These are phyloP conservation scores for Nasonovia ribisnigri DNA, from an alignment of 2,888 invertebrate species.

Conservation along the genomic window DNA sequence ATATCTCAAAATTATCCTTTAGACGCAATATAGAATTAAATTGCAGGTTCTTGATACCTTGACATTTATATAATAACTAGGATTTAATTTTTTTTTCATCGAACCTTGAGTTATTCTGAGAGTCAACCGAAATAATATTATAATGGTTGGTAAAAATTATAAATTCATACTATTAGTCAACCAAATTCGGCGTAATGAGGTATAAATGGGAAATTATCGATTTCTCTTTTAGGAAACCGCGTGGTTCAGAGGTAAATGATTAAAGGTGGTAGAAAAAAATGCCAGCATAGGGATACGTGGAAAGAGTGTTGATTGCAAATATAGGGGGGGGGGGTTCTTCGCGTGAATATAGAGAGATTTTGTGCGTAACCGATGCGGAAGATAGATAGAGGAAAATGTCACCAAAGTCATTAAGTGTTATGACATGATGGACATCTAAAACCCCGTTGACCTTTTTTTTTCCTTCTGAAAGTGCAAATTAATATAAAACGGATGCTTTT, in stretches of 20 bases:
- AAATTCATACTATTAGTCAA: neutral
- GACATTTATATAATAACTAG: neutral
- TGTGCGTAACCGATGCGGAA: neutral
- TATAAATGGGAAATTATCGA: constrained; percentile 15
- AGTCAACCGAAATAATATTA: neutral
- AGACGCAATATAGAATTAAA: neutral
- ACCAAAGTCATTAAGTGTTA: constrained; percentile 23
- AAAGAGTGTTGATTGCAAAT: constrained; percentile 35
- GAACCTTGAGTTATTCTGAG: neutral
- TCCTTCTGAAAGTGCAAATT: neutral
- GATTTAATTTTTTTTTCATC: neutral
- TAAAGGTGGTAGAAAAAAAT: neutral
- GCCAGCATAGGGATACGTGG: neutral
- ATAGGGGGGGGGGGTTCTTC: neutral
- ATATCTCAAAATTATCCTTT: neutral
- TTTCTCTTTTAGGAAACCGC: neutral
- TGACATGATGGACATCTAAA: constrained; percentile 1
- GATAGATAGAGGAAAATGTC: constrained; percentile 8
- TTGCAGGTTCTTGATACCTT: neutral
- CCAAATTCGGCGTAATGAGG: neutral
- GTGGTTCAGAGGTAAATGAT: neutral
- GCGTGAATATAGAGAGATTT: neutral
- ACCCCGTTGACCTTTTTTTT: constrained; percentile 8
- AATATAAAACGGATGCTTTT: constrained; percentile 4
- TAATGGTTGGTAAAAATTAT: neutral